Base-by-base conservation (phyloP, 2,888 invertebrate genomes). In the Agrochola lota region DNA sequence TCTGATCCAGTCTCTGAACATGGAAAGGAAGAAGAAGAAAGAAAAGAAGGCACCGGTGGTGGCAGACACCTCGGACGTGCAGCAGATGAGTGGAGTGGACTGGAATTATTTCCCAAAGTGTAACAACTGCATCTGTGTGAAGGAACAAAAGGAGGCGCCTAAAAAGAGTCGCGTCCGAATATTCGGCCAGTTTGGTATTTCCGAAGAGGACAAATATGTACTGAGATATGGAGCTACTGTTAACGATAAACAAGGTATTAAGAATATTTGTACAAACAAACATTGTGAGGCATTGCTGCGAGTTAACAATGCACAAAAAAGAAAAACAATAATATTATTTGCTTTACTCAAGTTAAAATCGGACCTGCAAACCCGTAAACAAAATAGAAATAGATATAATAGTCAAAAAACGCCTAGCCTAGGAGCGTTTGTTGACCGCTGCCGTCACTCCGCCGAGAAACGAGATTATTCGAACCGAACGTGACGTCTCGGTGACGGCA, bases 161-260 rank as follows among this genome's bases (percentile, higher is more conserved):
- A 85, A 81, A 4, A 92, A 87, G 81, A 94, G 93, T 82, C 91
- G 91, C 43, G 91, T 96, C 0, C 91, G 90, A 71, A 94, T 96
- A 74, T 90, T 91, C 49, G 96, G 96, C 15, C 92, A 91, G 67
- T 84, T 96, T 23, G 96, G 95, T 0, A 83, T 94, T 5, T 93
- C 91, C 52, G 89, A 93, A 57, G 91, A 95, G 66, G 94, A 95
- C 69, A 91, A 91, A 84, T 96, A 94, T 77, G 90, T 95, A 2
- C 80, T 96, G 49, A 93, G 92, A 80, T 96, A 94, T 87, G 92
- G 93, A 66, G 95, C 96, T 59, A 94, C 94, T 11, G 87, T 96
- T 11, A 89, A 95, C 72, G 92, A 94, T 60, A 89, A 92, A 77
- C 92, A 94, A 82, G 91, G 96, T 96, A 68, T 11, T 11, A 74